These are phyloP conservation scores for Phymastichus coffea DNA, from an alignment of 1,140 invertebrate species.

Conservation along the genomic window DNA sequence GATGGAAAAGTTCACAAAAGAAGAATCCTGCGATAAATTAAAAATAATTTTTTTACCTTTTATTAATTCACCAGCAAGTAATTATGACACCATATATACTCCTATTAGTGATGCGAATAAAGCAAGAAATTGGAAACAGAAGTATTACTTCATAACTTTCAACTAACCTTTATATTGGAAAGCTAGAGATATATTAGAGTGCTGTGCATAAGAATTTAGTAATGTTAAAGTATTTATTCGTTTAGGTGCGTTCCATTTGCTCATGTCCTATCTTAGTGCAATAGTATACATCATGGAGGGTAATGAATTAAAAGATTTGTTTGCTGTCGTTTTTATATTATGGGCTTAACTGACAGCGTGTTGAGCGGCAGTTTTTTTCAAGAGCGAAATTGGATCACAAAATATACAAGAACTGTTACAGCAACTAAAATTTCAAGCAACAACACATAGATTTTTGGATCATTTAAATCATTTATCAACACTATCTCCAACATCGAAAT, in stretches of 20 bases:
- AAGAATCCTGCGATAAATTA: too few relatives aligned
- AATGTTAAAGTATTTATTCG: too few relatives aligned
- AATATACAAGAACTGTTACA: too few relatives aligned
- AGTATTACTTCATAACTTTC: slow-evolving; percentile 39
- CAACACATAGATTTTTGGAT: too few relatives aligned
- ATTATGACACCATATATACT: slow-evolving; percentile 4
- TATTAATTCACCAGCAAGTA: background rate
- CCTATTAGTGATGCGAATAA: background rate
- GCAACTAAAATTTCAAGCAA: too few relatives aligned
- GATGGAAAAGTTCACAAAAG: too few relatives aligned
- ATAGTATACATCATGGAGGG: slow-evolving; percentile 50
- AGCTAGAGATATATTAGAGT: slow-evolving; percentile 31
- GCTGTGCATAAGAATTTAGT: background rate
- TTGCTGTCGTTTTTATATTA: slow-evolving; percentile 40
- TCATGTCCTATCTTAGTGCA: slow-evolving; percentile 48
- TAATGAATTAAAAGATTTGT: slow-evolving; percentile 45
- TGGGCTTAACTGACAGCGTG: slow-evolving; percentile 45
- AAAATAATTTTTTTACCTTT: slow-evolving; percentile 4
- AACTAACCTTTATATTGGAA: slow-evolving; percentile 35
- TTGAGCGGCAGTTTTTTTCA: slow-evolving; percentile 39
- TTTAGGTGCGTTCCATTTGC: slow-evolving; percentile 42
- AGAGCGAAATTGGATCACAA: slow-evolving; percentile 45
- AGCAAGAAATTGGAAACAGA: background rate
- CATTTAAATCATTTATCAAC: too few relatives aligned
- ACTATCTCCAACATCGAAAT: too few relatives aligned